Base-by-base conservation (phyloP, 2,888 invertebrate genomes). In the Brenthis ino region DNA sequence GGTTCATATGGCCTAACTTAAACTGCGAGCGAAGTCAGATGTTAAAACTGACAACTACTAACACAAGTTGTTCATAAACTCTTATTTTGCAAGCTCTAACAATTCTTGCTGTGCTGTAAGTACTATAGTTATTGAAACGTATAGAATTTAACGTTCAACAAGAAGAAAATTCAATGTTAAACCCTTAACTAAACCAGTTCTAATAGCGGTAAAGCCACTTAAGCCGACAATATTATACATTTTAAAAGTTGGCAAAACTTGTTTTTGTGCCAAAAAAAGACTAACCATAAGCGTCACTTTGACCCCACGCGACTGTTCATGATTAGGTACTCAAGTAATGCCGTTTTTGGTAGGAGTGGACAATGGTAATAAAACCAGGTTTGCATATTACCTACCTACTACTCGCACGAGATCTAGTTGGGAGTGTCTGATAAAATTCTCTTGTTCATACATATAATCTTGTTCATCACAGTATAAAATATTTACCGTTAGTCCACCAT, bases 191-290 rank as follows among this genome's bases (percentile, higher is more conserved):
- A 65, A 51, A 71, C 68, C 68, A 66, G 68, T 68, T 57, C 68
- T 68, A 68, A 63, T 65, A 68, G 71, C 68, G 65, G 71, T 65
- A 71, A 51, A 57, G 67, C 51, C 56, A 64, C 60, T 64, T 48
- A 43, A 64, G 51, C 53, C 20, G 64, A 55, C 53, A 56, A 66
- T 50, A 67, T 70, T 64, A 67, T 67, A 60, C 54, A 67, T 50
- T 67, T 67, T 67, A 43, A 67, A 64, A 64, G 51, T 56, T 70
- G 33, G 57, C 43, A 61, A 63, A 65, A 68, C 68, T 68, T 13
- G 68, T 65, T 71, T 69, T 70, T 65, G 53, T 43, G 37, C 61
- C 47, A 71, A 70, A 67, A 20, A 70, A 56, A 70, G 58, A 64
- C 67, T 51, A 67, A 70, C 54, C 60, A 54, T 14, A 51, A 64